Base-by-base conservation (phyloP, 2,888 invertebrate species). In the Chaetogeoica ovagalla region DNA sequence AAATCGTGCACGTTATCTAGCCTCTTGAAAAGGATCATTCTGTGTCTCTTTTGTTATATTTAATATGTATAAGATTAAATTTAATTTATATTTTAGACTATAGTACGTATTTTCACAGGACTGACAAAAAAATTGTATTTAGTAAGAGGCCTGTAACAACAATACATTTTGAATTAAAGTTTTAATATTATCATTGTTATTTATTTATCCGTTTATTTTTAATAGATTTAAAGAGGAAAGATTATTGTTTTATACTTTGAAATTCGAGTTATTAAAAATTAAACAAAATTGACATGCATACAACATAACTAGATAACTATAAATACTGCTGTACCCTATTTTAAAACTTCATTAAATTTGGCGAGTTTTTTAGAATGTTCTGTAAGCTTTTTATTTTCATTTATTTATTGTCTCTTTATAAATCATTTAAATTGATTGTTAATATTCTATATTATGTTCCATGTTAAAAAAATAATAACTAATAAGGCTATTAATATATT, bases 61-160 rank as follows among this genome's bases (percentile, higher is more conserved):
- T n/a, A n/a, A 63, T 65, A 37, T 74, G 72, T 72, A 62, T 30
- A 74, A 39, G 55, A 39, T 39, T 62, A n/a, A 63, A 73, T 63
- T 63, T 37, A 37, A 52, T 63, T 52, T 52, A 63, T 37, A 17
- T 55, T 70, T 52, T 21, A 59, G 17, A 60, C 9, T 60, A 21
- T 39, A 69, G 55, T 69, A 69, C 17, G 48, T 55, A 55, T 52
- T 73, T 63, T 74, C 63, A 21, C n/a, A 30, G 48, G 30, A 72
- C 19, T 62, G 30, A 8, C 62, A 72, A 48, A 48, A 48, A 48
- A 48, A 11, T 11, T 11, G 8, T 8, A 63, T 55, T 30, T 63
- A 73, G 30, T 48, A n/a, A 62, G 11, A 37, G 5, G n/a, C n/a
- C 6, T 73, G 62, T 73, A 37, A 17, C n/a, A 74, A 39, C 52